Evolutionary conservation across 2,113 vertebrate genomes (phyloP).

Genomic region (Gopherus flavomarginatus): DNA sequence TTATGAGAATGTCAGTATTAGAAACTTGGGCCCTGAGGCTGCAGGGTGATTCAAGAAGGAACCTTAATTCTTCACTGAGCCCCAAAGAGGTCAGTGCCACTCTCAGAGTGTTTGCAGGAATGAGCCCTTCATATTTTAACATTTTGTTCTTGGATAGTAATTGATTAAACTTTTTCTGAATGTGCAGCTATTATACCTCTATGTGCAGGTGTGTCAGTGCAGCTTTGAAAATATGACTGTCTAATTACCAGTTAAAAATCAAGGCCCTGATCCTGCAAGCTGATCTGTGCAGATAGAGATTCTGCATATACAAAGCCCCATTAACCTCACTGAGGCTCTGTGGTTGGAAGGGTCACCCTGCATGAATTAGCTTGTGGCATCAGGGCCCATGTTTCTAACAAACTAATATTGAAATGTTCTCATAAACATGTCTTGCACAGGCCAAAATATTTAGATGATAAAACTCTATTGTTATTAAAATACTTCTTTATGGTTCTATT

Average conservation of each 20-base stretch:
- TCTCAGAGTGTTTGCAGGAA: neutral
- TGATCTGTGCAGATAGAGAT: neutral
- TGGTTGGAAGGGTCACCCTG: neutral
- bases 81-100: neutral
- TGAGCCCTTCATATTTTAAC: neutral
- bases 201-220: neutral
- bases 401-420: neutral
- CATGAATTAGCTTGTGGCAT: neutral
- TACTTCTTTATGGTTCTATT: constrained; percentile 21
- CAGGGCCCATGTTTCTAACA: neutral
- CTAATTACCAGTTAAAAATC: neutral
- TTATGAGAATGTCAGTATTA: neutral
- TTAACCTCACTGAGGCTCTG: neutral
- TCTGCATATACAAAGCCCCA: neutral
- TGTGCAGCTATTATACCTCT: neutral
- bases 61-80: neutral
- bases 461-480: constrained; percentile 22
- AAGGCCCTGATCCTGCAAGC: neutral
- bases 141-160: neutral
- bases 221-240: neutral
- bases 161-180: neutral
- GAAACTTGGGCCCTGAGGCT: neutral
- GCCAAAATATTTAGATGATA: neutral
- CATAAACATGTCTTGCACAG: neutral
- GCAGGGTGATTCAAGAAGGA: neutral